Percentiles rank a stretch among this genome's conserved stretches.
phyloP scores from a whole-genome alignment of 2,113 vertebrate genomes.

The Anguilla rostrata region DNA sequence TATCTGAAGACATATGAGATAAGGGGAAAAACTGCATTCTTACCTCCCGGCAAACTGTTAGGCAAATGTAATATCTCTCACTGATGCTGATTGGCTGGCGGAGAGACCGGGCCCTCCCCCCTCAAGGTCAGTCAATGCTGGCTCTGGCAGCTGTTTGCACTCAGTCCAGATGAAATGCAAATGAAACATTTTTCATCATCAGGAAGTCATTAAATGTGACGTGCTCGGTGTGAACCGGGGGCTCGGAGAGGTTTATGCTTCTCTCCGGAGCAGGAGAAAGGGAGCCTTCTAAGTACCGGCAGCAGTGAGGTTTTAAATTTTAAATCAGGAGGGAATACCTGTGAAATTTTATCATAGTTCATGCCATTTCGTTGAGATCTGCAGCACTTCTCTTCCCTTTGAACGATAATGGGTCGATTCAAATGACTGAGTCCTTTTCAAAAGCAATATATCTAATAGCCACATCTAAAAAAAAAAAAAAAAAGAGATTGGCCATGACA shows the following conservation, averaged over 20 bases:
- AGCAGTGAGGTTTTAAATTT: neutral
- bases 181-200: conserved; percentile 32
- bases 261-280: conserved; percentile 3
- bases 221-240: conserved; percentile 42
- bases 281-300: neutral
- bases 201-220: conserved; percentile 34
- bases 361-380: neutral
- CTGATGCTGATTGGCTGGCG: conserved; percentile 45
- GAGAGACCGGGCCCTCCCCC: conserved; percentile 34
- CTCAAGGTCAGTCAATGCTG: conserved; percentile 45
- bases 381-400: neutral
- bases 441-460: neutral
- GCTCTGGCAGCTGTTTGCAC: neutral
- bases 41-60: neutral
- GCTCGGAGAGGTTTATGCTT: conserved; percentile 36
- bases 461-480: neutral
- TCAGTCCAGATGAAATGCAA: conserved; percentile 21
- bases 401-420: neutral
- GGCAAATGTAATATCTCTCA: neutral
- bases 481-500: neutral
- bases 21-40: neutral
- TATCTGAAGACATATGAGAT: neutral
- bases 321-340: neutral
- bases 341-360: neutral
- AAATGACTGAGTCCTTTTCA: neutral